These are phyloP conservation scores for Todiramphus chloris DNA, from an alignment of 2,113 vertebrate species.

Conservation along the genomic window DNA sequence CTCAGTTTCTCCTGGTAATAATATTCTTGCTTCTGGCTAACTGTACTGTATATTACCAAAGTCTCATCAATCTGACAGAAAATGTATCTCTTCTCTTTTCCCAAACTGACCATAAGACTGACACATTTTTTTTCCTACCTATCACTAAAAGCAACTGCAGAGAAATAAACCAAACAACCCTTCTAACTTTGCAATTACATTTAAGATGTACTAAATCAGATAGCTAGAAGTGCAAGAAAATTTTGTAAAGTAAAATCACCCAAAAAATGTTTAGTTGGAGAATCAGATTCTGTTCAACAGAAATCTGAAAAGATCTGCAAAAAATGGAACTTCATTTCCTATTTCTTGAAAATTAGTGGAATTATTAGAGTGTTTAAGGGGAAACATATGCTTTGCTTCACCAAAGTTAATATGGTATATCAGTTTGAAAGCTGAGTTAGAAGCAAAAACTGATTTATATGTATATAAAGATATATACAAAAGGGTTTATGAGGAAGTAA, in stretches of 20 bases:
- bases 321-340: neutral
- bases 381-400: neutral
- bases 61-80: neutral
- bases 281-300: neutral
- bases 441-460: neutral
- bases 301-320: neutral
- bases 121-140: neutral
- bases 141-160: neutral
- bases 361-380: neutral
- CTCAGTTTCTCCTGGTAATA: neutral
- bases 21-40: constrained; percentile 3
- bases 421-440: neutral
- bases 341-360: neutral
- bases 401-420: neutral
- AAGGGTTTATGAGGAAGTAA: neutral
- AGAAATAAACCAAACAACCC: neutral
- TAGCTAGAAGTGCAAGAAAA: neutral
- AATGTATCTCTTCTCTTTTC: neutral
- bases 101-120: neutral
- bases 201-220: neutral
- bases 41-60: neutral
- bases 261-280: neutral
- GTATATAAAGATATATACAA: neutral
- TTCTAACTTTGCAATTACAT: neutral
- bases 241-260: neutral